Evolutionary conservation across 1,140 invertebrate species (phyloP).

Genomic region (Polypedilum pembai): DNA sequence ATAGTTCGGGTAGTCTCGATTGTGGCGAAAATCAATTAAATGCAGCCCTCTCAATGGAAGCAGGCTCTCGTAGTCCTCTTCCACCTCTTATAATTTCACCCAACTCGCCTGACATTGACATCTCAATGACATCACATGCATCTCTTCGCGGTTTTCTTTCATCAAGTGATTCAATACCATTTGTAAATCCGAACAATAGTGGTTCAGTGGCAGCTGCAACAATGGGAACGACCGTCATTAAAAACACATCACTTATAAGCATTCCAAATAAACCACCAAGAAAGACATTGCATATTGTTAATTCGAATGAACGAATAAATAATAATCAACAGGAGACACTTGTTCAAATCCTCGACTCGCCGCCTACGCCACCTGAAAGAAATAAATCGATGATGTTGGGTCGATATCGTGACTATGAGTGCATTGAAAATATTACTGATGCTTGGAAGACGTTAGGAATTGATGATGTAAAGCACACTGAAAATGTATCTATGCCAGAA

Average conservation of each 20-base stretch:
- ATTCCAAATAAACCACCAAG: constrained; percentile 42
- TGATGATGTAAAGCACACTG: constrained; percentile 59
- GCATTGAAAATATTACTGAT: constrained; percentile 49
- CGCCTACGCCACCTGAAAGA: neutral
- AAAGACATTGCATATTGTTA: constrained; percentile 35
- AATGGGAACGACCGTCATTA: neutral
- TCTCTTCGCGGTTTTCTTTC: constrained; percentile 39
- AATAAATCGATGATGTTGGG: constrained; percentile 26
- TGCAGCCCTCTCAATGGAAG: constrained; percentile 62
- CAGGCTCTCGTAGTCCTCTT: constrained; percentile 66
- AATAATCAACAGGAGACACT: constrained; percentile 33
- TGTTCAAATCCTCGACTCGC: constrained; percentile 30
- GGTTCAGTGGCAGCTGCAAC: constrained; percentile 34
- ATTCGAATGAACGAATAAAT: constrained; percentile 15
- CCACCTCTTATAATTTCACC: constrained; percentile 50
- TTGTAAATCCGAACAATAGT: constrained; percentile 31
- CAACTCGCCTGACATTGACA: constrained; percentile 35
- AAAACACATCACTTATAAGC: constrained; percentile 30
- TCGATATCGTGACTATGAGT: constrained; percentile 39
- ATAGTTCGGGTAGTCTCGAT: constrained; percentile 56
- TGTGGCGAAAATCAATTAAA: constrained; percentile 67
- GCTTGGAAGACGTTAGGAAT: constrained; percentile 70
- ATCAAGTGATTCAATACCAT: constrained; percentile 38
- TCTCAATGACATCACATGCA: constrained; percentile 35
- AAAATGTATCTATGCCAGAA: constrained; percentile 41